phyloP scores from a whole-genome alignment of 2,113 vertebrate genomes.

The Eretmochelys imbricata region DNA sequence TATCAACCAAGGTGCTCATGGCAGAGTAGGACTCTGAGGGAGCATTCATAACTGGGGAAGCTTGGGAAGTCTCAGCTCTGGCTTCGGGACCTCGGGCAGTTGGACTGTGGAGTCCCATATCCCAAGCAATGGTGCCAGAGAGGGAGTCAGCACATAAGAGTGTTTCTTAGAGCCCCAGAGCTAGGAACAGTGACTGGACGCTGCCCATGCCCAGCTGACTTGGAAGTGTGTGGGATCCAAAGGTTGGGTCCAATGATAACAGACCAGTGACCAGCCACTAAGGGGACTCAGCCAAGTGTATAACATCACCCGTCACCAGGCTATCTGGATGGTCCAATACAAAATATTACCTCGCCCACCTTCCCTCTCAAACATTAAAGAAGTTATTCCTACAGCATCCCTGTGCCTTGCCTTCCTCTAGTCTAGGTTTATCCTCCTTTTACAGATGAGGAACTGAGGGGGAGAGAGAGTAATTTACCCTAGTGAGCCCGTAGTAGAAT shows the following conservation, averaged over 20 bases:
- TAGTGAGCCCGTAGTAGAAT: neutral
- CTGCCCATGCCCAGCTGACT: neutral
- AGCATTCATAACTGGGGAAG: neutral
- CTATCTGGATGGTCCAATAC: neutral
- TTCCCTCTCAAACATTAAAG: neutral
- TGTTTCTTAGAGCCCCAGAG: neutral
- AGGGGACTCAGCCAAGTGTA: neutral
- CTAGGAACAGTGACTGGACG: neutral
- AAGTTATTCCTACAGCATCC: neutral
- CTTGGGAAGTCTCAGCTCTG: neutral
- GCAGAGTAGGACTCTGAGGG: neutral
- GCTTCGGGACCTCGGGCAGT: neutral
- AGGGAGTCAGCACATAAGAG: neutral
- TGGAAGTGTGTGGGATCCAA: neutral
- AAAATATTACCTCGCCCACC: neutral
- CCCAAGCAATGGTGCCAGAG: neutral
- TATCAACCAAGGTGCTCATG: neutral
- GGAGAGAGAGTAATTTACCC: neutral
- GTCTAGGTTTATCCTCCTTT: neutral
- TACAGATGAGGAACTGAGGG: slow-evolving; percentile 4
- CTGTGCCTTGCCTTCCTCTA: neutral
- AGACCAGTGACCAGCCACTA: neutral
- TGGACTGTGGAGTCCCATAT: neutral
- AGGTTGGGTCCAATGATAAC: neutral
- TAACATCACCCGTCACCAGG: neutral